Percentiles rank a stretch among this genome's conserved stretches.
These are phyloP conservation scores for Girardia tigrina DNA, from an alignment of 2,888 invertebrate species.

Conservation along the genomic window DNA sequence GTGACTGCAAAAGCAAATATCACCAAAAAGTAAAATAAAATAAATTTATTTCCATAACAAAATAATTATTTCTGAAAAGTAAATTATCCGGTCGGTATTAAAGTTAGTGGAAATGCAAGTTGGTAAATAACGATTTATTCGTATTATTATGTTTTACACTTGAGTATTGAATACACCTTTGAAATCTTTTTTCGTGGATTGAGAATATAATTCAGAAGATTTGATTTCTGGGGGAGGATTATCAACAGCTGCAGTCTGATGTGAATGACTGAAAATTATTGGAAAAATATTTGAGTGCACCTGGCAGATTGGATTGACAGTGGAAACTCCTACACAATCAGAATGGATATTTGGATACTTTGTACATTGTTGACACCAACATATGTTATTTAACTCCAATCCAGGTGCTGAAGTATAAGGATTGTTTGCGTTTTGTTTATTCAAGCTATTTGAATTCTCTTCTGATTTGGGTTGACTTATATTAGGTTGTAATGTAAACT, in stretches of 20 bases:
- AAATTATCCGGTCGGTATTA: neutral
- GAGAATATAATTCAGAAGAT: neutral
- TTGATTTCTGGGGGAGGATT: conserved; percentile 13
- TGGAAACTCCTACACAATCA: neutral
- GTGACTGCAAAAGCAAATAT: neutral
- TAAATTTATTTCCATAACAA: neutral
- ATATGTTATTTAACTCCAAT: conserved; percentile 2
- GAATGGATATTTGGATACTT: conserved; percentile 14
- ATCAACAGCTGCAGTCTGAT: conserved; percentile 19
- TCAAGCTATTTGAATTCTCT: neutral
- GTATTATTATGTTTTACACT: neutral
- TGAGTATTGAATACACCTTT: conserved; percentile 1
- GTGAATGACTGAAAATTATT: conserved; percentile 4
- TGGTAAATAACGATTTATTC: neutral
- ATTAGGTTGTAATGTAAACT: neutral
- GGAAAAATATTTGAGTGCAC: conserved; percentile 9
- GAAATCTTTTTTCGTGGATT: neutral
- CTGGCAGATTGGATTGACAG: conserved; percentile 12
- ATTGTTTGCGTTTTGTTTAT: neutral
- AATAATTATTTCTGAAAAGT: conserved; percentile 4
- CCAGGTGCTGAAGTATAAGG: neutral
- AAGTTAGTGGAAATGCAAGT: neutral
- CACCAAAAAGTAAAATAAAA: neutral
- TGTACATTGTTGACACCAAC: conserved; percentile 12
- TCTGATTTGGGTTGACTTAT: neutral